These are phyloP conservation scores for Philopotamus ludificatus DNA, from an alignment of 1,140 invertebrate genomes.

Conservation along the genomic window DNA sequence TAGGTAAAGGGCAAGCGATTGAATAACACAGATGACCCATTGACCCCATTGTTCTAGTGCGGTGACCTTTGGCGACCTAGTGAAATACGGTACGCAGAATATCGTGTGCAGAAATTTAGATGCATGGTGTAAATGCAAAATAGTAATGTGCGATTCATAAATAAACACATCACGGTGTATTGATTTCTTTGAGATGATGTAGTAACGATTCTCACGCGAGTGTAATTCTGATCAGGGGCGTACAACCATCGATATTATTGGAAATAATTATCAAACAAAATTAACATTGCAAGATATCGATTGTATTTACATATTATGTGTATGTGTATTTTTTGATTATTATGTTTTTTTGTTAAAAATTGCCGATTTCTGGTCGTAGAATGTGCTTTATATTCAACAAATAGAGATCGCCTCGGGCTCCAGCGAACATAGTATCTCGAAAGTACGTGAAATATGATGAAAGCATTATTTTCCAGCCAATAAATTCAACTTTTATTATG, in stretches of 20 bases:
- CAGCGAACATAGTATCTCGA: not conserved
- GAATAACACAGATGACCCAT: not conserved
- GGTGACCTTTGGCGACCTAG: not conserved
- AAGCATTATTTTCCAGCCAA: not conserved
- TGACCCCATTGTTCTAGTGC: not conserved
- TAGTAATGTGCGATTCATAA: not conserved
- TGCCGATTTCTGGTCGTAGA: not conserved
- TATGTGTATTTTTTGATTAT: too few species aligned
- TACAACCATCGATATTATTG: too few species aligned
- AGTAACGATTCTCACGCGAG: not conserved
- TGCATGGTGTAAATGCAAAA: not conserved
- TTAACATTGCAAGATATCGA: too few species aligned
- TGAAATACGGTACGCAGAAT: not conserved
- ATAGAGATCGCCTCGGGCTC: not conserved
- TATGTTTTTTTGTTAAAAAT: too few species aligned
- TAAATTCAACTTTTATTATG: not conserved
- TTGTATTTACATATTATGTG: too few species aligned
- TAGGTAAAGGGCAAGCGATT: slow-evolving; percentile 4
- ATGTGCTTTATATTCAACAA: not conserved
- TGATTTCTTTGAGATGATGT: not conserved
- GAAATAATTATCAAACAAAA: too few species aligned
- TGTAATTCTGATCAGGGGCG: too few species aligned
- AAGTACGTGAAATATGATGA: not conserved
- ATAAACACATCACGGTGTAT: not conserved
- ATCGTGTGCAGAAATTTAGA: not conserved